A percentile compares a stretch with the other conserved stretches of the same genome.
phyloP scores from a whole-genome alignment of 2,797 vertebrate genomes.

The Sebastes nivosus region DNA sequence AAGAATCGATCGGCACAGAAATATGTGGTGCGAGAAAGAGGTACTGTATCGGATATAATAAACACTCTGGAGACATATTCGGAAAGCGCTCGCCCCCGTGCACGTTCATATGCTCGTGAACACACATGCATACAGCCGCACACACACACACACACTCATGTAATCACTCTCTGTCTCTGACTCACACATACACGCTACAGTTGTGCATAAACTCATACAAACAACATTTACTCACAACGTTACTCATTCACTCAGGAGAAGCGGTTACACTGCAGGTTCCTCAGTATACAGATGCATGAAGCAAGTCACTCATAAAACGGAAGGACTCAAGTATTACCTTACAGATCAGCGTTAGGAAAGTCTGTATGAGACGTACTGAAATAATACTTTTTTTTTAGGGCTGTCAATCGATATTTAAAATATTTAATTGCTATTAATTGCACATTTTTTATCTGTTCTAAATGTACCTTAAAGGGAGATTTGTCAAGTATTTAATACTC shows the following conservation, averaged over 20 bases:
- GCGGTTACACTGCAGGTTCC: constrained; percentile 5
- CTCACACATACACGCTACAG: constrained; percentile 19
- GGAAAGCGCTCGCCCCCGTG: constrained; percentile 49
- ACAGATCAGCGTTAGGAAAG: not conserved
- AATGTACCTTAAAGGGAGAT: too few species aligned
- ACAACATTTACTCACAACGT: constrained; percentile 5
- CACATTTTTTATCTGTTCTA: too few species aligned
- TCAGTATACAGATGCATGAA: constrained; percentile 17
- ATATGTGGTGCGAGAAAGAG: constrained; percentile 96
- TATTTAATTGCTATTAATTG: too few species aligned
- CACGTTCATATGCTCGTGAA: constrained; percentile 23
- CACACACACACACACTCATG: not conserved
- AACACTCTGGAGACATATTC: constrained; percentile 85
- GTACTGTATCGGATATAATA: constrained; percentile 95
- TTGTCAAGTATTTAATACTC: too few species aligned
- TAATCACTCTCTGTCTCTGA: constrained; percentile 32
- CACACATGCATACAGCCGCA: constrained; percentile 20
- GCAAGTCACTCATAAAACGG: not conserved
- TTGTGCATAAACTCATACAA: constrained; percentile 55
- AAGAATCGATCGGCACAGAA: constrained; percentile 95
- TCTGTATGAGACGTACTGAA: not conserved
- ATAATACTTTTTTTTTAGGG: not conserved
- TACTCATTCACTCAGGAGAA: constrained; percentile 31
- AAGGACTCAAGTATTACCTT: constrained; percentile 1
- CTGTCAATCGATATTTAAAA: too few species aligned